Evolutionary conservation across 2,113 vertebrate species (phyloP), one percentile per base, ranked within the genome.

Genomic region (Tragelaphus buxtoni): DNA sequence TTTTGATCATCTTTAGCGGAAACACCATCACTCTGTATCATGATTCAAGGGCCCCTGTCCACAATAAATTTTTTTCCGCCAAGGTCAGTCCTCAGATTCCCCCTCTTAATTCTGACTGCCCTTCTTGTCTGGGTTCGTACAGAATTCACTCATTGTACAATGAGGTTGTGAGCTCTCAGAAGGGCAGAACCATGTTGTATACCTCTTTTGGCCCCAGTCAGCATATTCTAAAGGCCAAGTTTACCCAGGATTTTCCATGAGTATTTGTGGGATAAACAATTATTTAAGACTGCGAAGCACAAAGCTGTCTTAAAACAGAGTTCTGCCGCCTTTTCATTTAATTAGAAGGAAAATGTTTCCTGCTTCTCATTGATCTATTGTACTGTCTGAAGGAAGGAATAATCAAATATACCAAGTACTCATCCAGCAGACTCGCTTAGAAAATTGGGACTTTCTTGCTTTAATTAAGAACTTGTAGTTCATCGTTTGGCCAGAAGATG

Each of bases 401-500:
- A 58, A 77, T 86, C 65, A 58, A 42, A 47, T 93, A 22, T n/a
- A n/a, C 35, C 35, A 60, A 85, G 42, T 35, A 35, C 32, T 11
- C 26, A 92, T 24, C 49, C 45, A 26, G 61, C 10, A 45, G 47
- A 88, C 61, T 7, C 53, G n/a, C 55, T 96, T 56, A 90, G 74
- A 76, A 83, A 97, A 39, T 6, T 10, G 63, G 80, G 53, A 88
- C 9, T 51, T 86, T 65, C 1, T 7, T 0, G 0, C 22, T 63
- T 84, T 87, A 96, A 79, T 0, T 61, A 97, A 88, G 95, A 86
- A 88, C 86, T 26, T 97, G 98, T 94, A 98, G 93, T 98, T 98
- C 91, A 97, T 60, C 82, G 4, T 98, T 98, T 96, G 95, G 90
- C 98, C 99, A 98, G 98, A 98, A 99, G 99, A 99, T 99, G 99